Evolutionary conservation across 30 jellyfish, hydroid and myxozoan genomes (phyloP).

Genomic region (Cassiopea xamachana): DNA sequence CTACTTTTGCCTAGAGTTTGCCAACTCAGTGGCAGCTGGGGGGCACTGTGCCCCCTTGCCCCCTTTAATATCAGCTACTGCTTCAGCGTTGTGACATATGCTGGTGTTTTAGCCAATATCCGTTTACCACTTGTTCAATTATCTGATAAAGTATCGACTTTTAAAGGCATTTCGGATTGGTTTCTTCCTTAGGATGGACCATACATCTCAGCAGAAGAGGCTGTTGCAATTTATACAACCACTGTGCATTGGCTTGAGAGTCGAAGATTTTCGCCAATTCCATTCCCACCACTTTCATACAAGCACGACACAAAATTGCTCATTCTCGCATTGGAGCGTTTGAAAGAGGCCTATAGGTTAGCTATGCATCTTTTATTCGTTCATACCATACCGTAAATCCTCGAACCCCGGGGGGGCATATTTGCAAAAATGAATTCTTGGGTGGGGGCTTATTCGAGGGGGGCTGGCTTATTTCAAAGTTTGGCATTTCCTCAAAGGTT

Average conservation of each 20-base stretch:
- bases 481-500: no score
- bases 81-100: no score
- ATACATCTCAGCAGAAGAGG: conserved; percentile 99
- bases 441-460: no score
- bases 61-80: no score
- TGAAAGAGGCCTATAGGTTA: conserved; percentile 99
- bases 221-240: conserved; percentile 99
- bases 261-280: conserved; percentile 98
- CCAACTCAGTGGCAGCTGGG: no score
- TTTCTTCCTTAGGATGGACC: conserved; percentile 88
- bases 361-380: background rate
- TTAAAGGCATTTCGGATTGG: background rate
- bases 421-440: no score
- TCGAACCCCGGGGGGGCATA: no score
- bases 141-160: background rate
- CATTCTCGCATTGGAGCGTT: conserved; percentile 92
- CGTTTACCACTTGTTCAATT: no score
- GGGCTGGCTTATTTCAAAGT: no score
- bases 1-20: no score
- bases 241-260: conserved; percentile 99
- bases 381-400: background rate
- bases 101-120: no score
- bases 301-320: conserved; percentile 99
- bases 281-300: conserved; percentile 98
- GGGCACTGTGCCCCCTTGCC: no score